phyloP scores from a whole-genome alignment of 2,888 invertebrate species.

The Rotaria magnacalcarata region DNA sequence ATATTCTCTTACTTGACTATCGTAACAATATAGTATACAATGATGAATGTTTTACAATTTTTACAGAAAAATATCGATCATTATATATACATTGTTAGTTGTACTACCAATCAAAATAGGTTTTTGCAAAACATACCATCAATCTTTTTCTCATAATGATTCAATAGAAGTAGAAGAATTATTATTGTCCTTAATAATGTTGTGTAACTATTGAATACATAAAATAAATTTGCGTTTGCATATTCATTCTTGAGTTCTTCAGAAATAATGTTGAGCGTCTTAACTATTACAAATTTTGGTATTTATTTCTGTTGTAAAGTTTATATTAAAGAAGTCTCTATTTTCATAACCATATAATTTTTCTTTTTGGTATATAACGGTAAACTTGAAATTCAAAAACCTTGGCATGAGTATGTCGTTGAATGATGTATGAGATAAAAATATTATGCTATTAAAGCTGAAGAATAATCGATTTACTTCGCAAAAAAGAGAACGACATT shows the following conservation, averaged over 20 bases:
- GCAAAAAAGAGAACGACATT: not conserved
- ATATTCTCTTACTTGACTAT: not conserved
- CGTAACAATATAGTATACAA: not conserved
- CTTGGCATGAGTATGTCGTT: not conserved
- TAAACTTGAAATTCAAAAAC: not conserved
- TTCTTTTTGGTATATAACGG: too few species aligned
- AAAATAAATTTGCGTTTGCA: too few species aligned
- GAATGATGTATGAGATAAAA: not conserved
- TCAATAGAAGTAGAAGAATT: not conserved
- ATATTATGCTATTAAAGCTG: not conserved
- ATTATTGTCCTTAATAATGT: not conserved
- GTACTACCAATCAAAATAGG: not conserved
- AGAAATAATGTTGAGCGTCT: too few species aligned
- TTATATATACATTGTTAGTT: too few species aligned
- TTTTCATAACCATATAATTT: too few species aligned
- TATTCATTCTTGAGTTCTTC: too few species aligned
- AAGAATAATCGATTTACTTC: not conserved
- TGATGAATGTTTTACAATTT: not conserved
- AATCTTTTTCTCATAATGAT: not conserved
- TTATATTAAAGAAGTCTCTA: too few species aligned
- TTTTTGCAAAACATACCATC: not conserved
- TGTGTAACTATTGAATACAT: too few species aligned
- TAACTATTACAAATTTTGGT: too few species aligned
- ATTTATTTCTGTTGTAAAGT: too few species aligned
- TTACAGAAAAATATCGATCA: too few species aligned